These are phyloP conservation scores for Patella ulyssiponensis DNA, from an alignment of 2,888 invertebrate genomes.

Conservation along the genomic window DNA sequence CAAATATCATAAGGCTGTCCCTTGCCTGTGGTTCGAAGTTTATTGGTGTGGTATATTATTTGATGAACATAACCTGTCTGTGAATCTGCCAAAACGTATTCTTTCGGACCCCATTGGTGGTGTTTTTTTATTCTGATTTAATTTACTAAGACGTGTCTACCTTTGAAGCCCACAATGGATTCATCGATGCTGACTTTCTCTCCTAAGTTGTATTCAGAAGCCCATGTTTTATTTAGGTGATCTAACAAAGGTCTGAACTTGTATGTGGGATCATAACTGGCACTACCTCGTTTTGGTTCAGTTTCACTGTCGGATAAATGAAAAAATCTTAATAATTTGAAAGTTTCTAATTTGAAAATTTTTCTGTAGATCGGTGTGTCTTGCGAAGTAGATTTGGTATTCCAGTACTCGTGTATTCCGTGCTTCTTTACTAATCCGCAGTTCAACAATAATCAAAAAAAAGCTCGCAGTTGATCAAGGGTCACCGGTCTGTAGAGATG, in stretches of 20 bases:
- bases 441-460: not conserved
- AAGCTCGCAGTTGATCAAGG: not conserved
- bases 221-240: not conserved
- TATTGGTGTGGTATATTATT: not conserved
- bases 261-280: constrained; percentile 3
- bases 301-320: constrained; percentile 1
- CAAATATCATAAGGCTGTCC: constrained; percentile 14
- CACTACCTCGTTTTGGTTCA: not conserved
- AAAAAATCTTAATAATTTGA: constrained; percentile 4
- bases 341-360: constrained; percentile 9
- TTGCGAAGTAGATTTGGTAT: not conserved
- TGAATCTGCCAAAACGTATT: not conserved
- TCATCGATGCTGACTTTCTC: not conserved
- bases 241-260: constrained; percentile 5
- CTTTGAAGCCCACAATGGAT: constrained; percentile 13
- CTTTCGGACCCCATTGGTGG: constrained; percentile 15
- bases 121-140: constrained; percentile 7
- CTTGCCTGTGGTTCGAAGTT: not conserved
- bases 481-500: not conserved
- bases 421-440: constrained; percentile 9
- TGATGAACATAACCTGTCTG: not conserved
- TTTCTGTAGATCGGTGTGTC: constrained; percentile 5
- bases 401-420: not conserved
- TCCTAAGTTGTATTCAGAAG: not conserved
- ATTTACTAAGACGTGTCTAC: not conserved